Evolutionary conservation across 2,797 vertebrate species (phyloP).

Genomic region (Prionace glauca): DNA sequence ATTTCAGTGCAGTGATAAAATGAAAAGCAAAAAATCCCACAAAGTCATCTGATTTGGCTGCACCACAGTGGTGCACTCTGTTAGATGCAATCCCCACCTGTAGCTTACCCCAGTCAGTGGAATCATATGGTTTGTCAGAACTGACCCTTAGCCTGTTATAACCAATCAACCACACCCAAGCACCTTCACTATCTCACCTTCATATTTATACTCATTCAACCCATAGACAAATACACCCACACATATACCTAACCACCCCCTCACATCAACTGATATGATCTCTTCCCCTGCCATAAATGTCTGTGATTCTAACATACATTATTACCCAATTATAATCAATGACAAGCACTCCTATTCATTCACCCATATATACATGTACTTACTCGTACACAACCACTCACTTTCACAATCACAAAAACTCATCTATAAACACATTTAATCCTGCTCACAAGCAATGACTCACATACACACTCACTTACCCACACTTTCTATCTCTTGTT

Average conservation of each 20-base stretch:
- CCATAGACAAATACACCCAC: not conserved
- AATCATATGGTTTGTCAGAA: constrained; percentile 1
- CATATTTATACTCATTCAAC: too few species aligned
- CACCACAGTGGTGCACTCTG: not conserved
- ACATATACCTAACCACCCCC: not conserved
- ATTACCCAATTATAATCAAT: not conserved
- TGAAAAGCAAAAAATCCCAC: not conserved
- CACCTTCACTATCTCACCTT: not conserved
- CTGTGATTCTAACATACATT: not conserved
- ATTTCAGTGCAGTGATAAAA: not conserved
- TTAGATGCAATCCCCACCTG: not conserved
- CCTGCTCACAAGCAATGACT: not conserved
- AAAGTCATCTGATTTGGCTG: constrained; percentile 1
- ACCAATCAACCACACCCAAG: not conserved
- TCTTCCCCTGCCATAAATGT: not conserved
- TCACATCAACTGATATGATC: not conserved
- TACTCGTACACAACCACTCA: not conserved
- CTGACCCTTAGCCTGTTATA: not conserved
- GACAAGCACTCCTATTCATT: not conserved
- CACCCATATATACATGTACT: not conserved
- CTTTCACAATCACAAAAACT: not conserved
- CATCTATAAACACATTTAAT: not conserved
- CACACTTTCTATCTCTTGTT: not conserved
- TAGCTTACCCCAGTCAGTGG: not conserved
- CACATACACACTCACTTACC: not conserved